These are phyloP conservation scores for Corydoras maculifer DNA, from an alignment of 2,113 vertebrate genomes.

Conservation along the genomic window DNA sequence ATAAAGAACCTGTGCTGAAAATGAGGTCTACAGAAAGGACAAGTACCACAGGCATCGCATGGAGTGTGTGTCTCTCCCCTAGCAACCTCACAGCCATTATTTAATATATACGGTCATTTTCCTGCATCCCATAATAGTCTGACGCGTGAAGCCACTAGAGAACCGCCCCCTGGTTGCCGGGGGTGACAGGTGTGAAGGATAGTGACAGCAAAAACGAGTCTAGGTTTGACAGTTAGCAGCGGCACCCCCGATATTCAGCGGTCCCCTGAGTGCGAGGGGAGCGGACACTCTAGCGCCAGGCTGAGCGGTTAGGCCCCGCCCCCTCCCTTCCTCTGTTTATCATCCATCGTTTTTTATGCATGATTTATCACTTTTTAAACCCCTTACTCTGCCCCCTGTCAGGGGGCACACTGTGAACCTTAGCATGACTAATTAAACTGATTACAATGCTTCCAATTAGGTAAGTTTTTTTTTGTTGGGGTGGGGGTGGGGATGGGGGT, in stretches of 20 bases:
- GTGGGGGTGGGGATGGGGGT: neutral
- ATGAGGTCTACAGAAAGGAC: no score
- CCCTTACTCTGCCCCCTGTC: neutral
- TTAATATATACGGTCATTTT: conserved; percentile 31
- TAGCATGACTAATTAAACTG: neutral
- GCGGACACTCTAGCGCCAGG: conserved; percentile 27
- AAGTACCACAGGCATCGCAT: neutral
- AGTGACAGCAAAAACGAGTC: conserved; percentile 1
- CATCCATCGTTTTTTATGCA: neutral
- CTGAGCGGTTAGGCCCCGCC: conserved; percentile 12
- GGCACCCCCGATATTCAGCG: conserved; percentile 19
- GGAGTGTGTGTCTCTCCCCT: conserved; percentile 6
- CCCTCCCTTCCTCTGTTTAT: neutral
- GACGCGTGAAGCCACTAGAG: conserved; percentile 26
- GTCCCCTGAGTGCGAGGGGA: conserved; percentile 16
- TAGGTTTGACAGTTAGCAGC: conserved; percentile 30
- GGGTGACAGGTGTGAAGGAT: conserved; percentile 36
- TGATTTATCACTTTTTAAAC: neutral
- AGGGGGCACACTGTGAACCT: neutral
- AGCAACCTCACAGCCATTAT: conserved; percentile 19
- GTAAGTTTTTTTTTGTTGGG: neutral
- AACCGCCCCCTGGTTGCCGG: conserved; percentile 25
- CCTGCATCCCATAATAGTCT: conserved; percentile 27
- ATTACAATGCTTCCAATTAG: neutral
- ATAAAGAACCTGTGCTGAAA: neutral